Percentiles rank a stretch among this genome's conserved stretches.
These are phyloP conservation scores for Conops quadrifasciatus DNA, from an alignment of 2,888 invertebrate species.

Conservation along the genomic window DNA sequence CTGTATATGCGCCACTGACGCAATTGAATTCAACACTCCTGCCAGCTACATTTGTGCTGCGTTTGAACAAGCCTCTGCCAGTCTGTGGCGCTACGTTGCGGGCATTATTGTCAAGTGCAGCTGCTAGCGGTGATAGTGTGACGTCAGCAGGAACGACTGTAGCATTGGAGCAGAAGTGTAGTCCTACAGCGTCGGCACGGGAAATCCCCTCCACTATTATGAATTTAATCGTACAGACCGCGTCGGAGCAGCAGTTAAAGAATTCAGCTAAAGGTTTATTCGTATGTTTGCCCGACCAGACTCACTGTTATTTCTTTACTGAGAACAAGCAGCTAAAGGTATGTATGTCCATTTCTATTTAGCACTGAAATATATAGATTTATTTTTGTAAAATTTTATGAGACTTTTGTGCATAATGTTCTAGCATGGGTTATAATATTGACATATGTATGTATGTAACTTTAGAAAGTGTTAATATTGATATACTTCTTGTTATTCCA, in stretches of 20 bases:
- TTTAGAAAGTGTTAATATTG: not conserved
- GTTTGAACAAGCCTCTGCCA: conserved; percentile 84
- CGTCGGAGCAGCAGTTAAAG: conserved; percentile 78
- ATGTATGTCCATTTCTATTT: conserved; percentile 46
- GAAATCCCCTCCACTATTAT: conserved; percentile 49
- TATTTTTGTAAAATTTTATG: not conserved
- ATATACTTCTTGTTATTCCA: conserved; percentile 36
- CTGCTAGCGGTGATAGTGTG: conserved; percentile 24
- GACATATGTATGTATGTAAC: not conserved
- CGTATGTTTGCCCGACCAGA: conserved; percentile 91
- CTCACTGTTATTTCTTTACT: conserved; percentile 93
- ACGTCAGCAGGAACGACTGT: conserved; percentile 19
- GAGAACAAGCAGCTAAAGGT: conserved; percentile 81
- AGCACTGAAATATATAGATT: conserved; percentile 56
- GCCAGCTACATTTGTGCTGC: conserved; percentile 88
- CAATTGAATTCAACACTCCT: conserved; percentile 87
- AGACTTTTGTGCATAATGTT: no score
- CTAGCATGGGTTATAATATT: not conserved
- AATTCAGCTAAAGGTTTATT: conserved; percentile 82
- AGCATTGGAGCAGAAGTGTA: conserved; percentile 50
- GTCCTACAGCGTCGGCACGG: conserved; percentile 55
- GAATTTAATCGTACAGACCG: conserved; percentile 79
- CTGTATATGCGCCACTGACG: conserved; percentile 81
- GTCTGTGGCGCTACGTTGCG: conserved; percentile 79
- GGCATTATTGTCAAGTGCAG: conserved; percentile 66